A percentile compares a stretch with the other conserved stretches of the same genome.
phyloP scores from a whole-genome alignment of 2,113 vertebrate species.

The Alces alces region DNA sequence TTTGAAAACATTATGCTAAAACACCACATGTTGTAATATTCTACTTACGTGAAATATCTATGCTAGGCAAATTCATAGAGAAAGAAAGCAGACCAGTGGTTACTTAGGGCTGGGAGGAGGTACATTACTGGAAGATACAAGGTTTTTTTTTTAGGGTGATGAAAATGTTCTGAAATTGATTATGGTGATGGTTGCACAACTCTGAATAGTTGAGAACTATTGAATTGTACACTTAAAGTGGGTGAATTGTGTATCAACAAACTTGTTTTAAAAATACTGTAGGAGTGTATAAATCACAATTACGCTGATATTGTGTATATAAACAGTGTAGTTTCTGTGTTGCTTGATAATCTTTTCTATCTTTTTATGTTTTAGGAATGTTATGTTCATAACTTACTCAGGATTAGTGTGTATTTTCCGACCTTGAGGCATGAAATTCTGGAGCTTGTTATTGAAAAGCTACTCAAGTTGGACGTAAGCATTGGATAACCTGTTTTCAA shows the following conservation, averaged over 20 bases:
- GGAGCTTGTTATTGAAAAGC: slow-evolving; percentile 89
- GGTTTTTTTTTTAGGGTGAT: background rate
- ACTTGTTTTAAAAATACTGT: background rate
- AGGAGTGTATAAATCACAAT: background rate
- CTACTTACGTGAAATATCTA: background rate
- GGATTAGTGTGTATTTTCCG: slow-evolving; percentile 89
- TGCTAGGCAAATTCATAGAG: background rate
- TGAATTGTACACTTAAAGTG: background rate
- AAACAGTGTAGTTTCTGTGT: background rate
- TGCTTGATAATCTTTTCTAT: background rate
- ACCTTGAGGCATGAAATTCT: slow-evolving; percentile 88
- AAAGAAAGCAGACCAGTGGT: background rate
- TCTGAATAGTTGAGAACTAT: background rate
- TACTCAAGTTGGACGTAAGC: slow-evolving; percentile 95
- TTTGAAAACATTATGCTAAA: background rate
- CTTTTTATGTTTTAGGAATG: slow-evolving; percentile 87
- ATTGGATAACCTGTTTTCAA: slow-evolving; percentile 17
- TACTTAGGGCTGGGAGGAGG: background rate
- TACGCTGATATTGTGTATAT: background rate
- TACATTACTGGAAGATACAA: background rate
- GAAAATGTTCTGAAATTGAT: background rate
- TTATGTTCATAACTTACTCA: slow-evolving; percentile 94
- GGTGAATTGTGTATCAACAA: background rate
- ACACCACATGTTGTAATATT: background rate
- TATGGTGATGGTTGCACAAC: background rate